These are phyloP conservation scores for Aphis craccivora DNA, from an alignment of 1,140 invertebrate species.

Conservation along the genomic window DNA sequence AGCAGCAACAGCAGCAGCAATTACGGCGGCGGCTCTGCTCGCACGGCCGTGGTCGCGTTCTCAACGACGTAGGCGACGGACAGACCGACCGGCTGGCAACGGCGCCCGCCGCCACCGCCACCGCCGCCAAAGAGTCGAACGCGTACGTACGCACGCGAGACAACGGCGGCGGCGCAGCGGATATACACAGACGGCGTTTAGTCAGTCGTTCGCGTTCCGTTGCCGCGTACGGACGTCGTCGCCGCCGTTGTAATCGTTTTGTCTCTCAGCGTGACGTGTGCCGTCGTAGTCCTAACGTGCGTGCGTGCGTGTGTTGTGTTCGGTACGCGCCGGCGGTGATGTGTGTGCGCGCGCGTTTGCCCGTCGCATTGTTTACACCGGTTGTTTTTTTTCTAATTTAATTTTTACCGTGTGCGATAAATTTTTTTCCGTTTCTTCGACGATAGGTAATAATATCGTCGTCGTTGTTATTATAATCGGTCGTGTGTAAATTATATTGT, in stretches of 20 bases:
- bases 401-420: neutral
- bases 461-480: neutral
- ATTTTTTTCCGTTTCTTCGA: neutral
- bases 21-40: neutral
- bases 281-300: neutral
- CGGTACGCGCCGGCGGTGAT: neutral
- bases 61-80: neutral
- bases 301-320: neutral
- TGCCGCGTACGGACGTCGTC: neutral
- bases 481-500: neutral
- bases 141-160: neutral
- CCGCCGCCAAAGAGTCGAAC: neutral
- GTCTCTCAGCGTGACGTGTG: neutral
- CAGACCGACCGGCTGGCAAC: constrained; percentile 40
- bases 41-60: neutral
- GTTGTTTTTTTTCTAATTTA: neutral
- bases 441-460: neutral
- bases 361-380: neutral
- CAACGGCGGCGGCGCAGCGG: constrained; percentile 17
- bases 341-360: neutral
- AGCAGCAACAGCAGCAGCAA: neutral
- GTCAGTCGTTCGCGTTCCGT: constrained; percentile 42
- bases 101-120: neutral
- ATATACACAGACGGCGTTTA: neutral
- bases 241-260: no score